Conservation (phyloP, 2,797 vertebrate species). For the Hozukius guyotensis region DNA sequence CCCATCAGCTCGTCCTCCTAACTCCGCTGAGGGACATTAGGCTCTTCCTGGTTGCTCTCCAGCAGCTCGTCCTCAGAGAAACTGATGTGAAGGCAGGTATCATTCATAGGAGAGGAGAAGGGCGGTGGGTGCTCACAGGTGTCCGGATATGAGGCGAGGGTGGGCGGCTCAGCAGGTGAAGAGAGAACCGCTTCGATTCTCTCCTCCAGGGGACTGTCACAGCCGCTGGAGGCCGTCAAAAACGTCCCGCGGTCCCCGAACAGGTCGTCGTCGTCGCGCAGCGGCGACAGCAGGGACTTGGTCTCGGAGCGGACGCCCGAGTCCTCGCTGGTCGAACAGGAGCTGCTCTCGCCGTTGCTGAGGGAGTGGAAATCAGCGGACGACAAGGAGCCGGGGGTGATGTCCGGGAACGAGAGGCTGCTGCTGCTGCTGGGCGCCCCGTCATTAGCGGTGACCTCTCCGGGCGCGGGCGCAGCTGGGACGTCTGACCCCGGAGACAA, state of each 20-base stretch:
- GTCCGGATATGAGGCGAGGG: conserved; percentile 30
- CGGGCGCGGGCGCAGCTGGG: background rate
- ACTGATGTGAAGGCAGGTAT: conserved; percentile 90
- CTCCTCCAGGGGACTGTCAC: conserved; percentile 75
- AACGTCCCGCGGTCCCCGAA: conserved; percentile 72
- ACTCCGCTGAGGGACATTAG: conserved; percentile 61
- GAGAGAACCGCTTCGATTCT: background rate
- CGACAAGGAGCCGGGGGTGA: conserved; percentile 80
- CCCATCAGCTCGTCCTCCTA: conserved; percentile 38
- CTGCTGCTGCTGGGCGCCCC: conserved; percentile 55
- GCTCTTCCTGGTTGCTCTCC: conserved; percentile 75
- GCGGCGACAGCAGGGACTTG: conserved; percentile 68
- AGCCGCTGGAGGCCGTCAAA: conserved; percentile 76
- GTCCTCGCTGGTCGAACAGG: conserved; percentile 83
- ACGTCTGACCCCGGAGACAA: conserved; percentile 80
- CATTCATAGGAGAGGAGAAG: conserved; percentile 76
- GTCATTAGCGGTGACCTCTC: conserved; percentile 17
- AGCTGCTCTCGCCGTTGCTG: conserved; percentile 77
- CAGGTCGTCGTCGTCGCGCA: conserved; percentile 76
- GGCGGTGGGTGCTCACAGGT: conserved; percentile 58
- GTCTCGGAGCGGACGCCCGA: conserved; percentile 79
- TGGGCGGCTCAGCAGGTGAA: conserved; percentile 1
- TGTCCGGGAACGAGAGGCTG: conserved; percentile 80
- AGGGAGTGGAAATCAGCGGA: conserved; percentile 80
- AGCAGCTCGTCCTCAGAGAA: conserved; percentile 89